A percentile compares a stretch with the other conserved stretches of the same genome.
Conservation (phyloP, 2,888 invertebrate species). For the Cacoxenus indagator region DNA sequence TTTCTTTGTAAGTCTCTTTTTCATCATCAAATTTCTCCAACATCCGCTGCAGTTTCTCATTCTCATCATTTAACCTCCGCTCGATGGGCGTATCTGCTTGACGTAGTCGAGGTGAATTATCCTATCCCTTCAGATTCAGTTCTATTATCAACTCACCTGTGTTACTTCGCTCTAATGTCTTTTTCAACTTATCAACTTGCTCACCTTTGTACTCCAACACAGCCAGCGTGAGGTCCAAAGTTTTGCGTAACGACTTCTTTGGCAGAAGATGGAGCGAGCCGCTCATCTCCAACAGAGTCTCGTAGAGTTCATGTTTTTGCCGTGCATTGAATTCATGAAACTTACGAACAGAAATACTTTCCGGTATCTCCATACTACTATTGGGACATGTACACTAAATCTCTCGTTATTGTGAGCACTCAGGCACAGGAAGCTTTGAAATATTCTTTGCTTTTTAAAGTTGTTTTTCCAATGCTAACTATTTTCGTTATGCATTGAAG, state of each 20-base stretch:
- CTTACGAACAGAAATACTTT: constrained; percentile 61
- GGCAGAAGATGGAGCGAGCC: constrained; percentile 64
- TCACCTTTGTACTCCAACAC: constrained; percentile 66
- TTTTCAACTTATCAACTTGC: constrained; percentile 51
- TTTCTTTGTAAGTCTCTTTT: constrained; percentile 53
- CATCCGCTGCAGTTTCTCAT: constrained; percentile 65
- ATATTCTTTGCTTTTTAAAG: constrained; percentile 30
- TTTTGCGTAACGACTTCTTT: constrained; percentile 64
- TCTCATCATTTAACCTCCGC: constrained; percentile 62
- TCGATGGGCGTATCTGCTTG: constrained; percentile 45
- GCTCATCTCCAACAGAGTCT: constrained; percentile 56
- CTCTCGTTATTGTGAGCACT: constrained; percentile 45
- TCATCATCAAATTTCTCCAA: constrained; percentile 66
- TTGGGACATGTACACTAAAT: not conserved
- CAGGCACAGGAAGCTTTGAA: not conserved
- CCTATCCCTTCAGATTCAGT: constrained; percentile 36
- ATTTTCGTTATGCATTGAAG: constrained; percentile 26
- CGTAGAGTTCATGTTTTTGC: constrained; percentile 66
- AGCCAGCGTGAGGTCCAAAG: constrained; percentile 63
- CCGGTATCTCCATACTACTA: constrained; percentile 60
- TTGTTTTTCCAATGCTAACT: constrained; percentile 32
- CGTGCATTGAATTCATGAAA: constrained; percentile 58
- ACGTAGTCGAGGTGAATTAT: not conserved
- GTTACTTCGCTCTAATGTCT: constrained; percentile 41
- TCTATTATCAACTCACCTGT: constrained; percentile 35